Evolutionary conservation across 2,797 vertebrate species (phyloP).

Genomic region (Valencia hispanica): DNA sequence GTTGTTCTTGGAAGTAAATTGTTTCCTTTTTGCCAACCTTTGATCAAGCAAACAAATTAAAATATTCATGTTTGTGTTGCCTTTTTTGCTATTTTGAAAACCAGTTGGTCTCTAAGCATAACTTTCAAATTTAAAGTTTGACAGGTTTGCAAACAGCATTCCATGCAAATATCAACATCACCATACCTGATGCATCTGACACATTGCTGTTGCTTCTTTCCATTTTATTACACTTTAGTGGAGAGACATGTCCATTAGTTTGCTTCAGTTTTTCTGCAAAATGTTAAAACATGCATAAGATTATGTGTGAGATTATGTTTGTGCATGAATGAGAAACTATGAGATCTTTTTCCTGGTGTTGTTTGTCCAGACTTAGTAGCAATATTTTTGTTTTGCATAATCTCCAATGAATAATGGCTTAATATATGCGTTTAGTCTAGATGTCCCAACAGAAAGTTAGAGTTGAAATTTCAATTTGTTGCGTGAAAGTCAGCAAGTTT

Average conservation of each 20-base stretch:
- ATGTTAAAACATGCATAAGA: not conserved
- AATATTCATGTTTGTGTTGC: too few species aligned
- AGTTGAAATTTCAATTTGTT: not conserved
- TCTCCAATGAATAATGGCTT: not conserved
- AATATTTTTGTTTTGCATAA: not conserved
- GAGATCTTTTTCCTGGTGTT: not conserved
- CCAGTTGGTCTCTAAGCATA: not conserved
- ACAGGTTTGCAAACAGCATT: not conserved
- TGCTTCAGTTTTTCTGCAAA: not conserved
- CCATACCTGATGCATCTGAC: not conserved
- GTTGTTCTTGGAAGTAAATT: too few species aligned
- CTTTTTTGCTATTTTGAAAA: too few species aligned
- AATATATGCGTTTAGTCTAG: not conserved
- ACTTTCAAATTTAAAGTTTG: not conserved
- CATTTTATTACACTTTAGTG: not conserved
- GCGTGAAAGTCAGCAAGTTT: not conserved
- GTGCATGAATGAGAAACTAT: not conserved
- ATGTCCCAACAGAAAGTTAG: not conserved
- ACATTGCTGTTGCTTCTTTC: not conserved
- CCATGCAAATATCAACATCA: not conserved
- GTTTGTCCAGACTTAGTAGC: not conserved
- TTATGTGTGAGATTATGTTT: not conserved
- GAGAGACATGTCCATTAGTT: not conserved
- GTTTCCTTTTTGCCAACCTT: too few species aligned
- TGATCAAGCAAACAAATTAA: too few species aligned